Conservation (phyloP, 2,797 vertebrate species). For the Decapterus maruadsi region DNA sequence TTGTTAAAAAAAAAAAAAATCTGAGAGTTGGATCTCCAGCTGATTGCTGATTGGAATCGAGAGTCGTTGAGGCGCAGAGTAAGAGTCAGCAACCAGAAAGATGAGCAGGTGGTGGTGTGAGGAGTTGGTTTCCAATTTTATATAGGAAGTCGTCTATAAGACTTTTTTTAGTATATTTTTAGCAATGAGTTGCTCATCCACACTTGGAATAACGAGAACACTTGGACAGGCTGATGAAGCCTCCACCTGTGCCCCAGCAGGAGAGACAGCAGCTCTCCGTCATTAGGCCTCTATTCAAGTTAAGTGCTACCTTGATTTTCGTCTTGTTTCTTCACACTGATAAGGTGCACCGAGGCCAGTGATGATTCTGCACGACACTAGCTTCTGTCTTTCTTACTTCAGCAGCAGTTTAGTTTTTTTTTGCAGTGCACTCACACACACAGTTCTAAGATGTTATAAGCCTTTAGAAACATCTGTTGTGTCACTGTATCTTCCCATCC, state of each 20-base stretch:
- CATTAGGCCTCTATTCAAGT: constrained; percentile 6
- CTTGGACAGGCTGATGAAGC: neutral
- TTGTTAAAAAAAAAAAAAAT: constrained; percentile 1
- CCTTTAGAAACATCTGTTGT: constrained; percentile 62
- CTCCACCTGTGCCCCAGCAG: constrained; percentile 2
- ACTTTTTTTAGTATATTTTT: neutral
- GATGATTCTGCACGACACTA: neutral
- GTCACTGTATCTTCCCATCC: constrained; percentile 53
- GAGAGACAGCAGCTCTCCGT: neutral
- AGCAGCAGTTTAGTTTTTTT: constrained; percentile 22
- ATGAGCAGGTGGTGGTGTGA: constrained; percentile 2
- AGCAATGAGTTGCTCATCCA: neutral
- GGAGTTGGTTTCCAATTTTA: neutral
- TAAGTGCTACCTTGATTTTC: neutral
- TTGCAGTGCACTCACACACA: constrained; percentile 12
- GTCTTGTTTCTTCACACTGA: neutral
- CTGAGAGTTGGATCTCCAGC: constrained; percentile 13
- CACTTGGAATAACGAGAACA: neutral
- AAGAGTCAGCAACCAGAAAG: constrained; percentile 3
- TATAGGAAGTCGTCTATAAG: neutral
- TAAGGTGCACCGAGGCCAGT: neutral
- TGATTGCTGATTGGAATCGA: constrained; percentile 57
- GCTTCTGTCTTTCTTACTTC: constrained; percentile 6
- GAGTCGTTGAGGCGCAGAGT: constrained; percentile 11
- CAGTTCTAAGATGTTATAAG: constrained; percentile 43